Evolutionary conservation across 2,888 invertebrate species (phyloP), one percentile per base, ranked within the genome.

Genomic region (Acleris laterana): DNA sequence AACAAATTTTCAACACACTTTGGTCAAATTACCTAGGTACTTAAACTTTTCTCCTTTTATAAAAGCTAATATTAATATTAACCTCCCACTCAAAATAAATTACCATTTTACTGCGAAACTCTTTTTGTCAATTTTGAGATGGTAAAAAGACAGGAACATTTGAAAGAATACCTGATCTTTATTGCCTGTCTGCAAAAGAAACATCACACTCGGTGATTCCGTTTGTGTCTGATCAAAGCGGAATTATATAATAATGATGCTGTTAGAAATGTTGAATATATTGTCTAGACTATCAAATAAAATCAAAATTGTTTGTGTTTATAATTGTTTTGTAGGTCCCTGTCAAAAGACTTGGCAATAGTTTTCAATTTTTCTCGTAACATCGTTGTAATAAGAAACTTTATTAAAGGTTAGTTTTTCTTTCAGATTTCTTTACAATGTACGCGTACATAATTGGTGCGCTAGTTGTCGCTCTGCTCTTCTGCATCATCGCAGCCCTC

Each of bases 371-470:
- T 38, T 38, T 38, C 38, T 38, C 13, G 38, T 4, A 4, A 9
- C 9, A 11, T 11, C 11, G 32, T 38, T 11, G 13, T 13, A 1
- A 38, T 3, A 4, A 38, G 38, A 38, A 4, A 4, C 38, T 13
- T 38, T 13, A 38, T 38, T 3, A 38, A 13, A 13, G 4, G 4
- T 13, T 38, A 13, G 0, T 9, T 32, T 72, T 68, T 64, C 76
- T 72, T 65, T 74, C 95, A 96, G 96, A 95, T 83, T 95, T 96
- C 80, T 95, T 95, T 78, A 95, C 96, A 74, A 95, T 97, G 84
- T 96, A 97, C 89, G 93, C 97, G 65, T 97, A 97, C 93, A 94
- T 97, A 82, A 95, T 96, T 72, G 95, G 97, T 72, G 96, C 96
- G 70, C 94, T 96, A 50, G 94, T 96, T 28, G 95, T 94, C 17